phyloP scores from a whole-genome alignment of 2,888 invertebrate species.

The Tetheella fluctuosa region DNA sequence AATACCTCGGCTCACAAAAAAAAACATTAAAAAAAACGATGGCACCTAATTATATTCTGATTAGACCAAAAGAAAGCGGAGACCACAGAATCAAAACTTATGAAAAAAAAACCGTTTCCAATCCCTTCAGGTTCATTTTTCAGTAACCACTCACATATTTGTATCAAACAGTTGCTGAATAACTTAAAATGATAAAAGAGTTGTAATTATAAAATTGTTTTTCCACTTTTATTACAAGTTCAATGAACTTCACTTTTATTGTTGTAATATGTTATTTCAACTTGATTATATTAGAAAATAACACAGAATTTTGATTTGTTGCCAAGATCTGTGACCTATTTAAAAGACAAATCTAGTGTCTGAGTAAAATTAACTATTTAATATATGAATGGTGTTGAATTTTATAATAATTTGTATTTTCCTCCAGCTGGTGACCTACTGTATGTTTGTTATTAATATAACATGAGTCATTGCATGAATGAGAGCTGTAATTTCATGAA shows the following conservation, averaged over 20 bases:
- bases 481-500: background rate
- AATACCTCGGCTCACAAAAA: too few species aligned
- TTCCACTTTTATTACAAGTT: background rate
- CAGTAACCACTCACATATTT: too few species aligned
- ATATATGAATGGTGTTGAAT: constrained; percentile 19
- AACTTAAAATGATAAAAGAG: background rate
- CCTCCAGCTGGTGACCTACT: background rate
- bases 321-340: constrained; percentile 66
- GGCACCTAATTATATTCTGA: too few species aligned
- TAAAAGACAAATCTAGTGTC: constrained; percentile 42
- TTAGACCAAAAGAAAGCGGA: too few species aligned
- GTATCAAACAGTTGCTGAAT: background rate
- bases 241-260: background rate
- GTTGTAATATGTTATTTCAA: background rate
- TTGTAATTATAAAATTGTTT: background rate
- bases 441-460: background rate
- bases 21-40: too few species aligned
- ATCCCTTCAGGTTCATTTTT: too few species aligned
- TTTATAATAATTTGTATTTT: background rate
- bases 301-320: constrained; percentile 54
- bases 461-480: background rate
- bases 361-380: constrained; percentile 34
- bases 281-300: constrained; percentile 8
- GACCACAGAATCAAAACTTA: too few species aligned
- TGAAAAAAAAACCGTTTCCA: too few species aligned